These are phyloP conservation scores for Auanema sp. DNA, from an alignment of 2,888 invertebrate genomes.

Conservation along the genomic window DNA sequence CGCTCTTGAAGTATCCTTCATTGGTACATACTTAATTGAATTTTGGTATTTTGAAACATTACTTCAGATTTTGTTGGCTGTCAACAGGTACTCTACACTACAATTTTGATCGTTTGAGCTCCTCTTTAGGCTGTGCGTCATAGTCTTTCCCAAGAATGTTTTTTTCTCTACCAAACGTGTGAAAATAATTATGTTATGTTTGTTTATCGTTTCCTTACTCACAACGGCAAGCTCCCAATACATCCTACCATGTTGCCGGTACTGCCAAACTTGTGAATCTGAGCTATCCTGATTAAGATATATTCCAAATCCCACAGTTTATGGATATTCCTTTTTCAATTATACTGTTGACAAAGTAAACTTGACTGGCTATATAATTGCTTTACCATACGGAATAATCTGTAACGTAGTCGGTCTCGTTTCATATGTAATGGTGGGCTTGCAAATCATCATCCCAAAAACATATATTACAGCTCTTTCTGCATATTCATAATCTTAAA, in stretches of 20 bases:
- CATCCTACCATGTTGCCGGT: slow-evolving; percentile 19
- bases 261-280: too few species aligned
- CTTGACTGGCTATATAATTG: slow-evolving; percentile 8
- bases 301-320: slow-evolving; percentile 12
- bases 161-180: too few species aligned
- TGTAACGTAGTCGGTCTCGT: slow-evolving; percentile 9
- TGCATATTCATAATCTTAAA: too few species aligned
- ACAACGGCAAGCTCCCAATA: slow-evolving; percentile 11
- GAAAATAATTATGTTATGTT: not conserved
- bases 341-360: slow-evolving; percentile 6
- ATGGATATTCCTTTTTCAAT: slow-evolving; percentile 12
- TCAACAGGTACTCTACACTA: slow-evolving; percentile 7
- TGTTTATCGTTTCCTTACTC: not conserved
- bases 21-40: slow-evolving; percentile 7
- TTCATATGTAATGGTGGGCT: slow-evolving; percentile 15
- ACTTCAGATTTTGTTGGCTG: slow-evolving; percentile 16
- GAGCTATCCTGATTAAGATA: slow-evolving; percentile 6
- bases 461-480: too few species aligned
- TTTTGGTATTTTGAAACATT: slow-evolving; percentile 16
- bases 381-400: slow-evolving; percentile 11
- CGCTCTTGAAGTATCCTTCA: not conserved
- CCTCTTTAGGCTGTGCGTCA: slow-evolving; percentile 11
- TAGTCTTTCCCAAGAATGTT: slow-evolving; percentile 12
- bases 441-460: too few species aligned
- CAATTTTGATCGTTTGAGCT: too few species aligned